Evolutionary conservation across 2,113 vertebrate genomes (phyloP).

Genomic region (Psilopsiagon aurifrons): DNA sequence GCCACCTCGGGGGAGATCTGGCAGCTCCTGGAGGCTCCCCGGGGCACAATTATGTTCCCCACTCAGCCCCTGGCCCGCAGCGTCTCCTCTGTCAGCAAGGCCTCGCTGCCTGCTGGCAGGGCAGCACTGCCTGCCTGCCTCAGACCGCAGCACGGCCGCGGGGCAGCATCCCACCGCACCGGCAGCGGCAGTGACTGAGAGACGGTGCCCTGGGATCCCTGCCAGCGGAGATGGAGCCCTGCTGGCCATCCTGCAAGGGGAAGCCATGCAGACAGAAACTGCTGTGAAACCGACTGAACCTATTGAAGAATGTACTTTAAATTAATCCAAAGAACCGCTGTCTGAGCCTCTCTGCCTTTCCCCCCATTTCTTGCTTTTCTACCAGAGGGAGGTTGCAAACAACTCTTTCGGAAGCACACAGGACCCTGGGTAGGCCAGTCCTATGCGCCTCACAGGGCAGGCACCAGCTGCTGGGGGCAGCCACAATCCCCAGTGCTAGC

Average conservation of each 20-base stretch:
- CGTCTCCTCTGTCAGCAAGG: neutral
- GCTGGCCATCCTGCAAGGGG: neutral
- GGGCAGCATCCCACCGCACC: neutral
- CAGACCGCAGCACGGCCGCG: conserved; percentile 51
- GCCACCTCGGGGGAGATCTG: conserved; percentile 78
- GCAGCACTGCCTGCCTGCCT: conserved; percentile 72
- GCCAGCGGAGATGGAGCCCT: neutral
- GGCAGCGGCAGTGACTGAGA: neutral
- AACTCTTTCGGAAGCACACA: neutral
- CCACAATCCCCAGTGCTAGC: neutral
- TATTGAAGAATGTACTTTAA: conserved; percentile 10
- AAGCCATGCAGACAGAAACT: neutral
- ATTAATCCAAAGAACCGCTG: neutral
- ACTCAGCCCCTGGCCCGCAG: conserved; percentile 48
- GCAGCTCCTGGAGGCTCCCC: conserved; percentile 84
- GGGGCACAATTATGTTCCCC: conserved; percentile 73
- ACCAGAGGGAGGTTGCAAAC: neutral
- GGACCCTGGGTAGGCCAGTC: neutral
- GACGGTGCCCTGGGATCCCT: neutral
- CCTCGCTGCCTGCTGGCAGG: conserved; percentile 55
- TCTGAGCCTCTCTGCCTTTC: neutral
- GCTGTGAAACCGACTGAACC: conserved; percentile 32
- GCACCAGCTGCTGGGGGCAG: neutral
- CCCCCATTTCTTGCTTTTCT: neutral
- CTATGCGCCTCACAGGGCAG: neutral